Conservation (phyloP, 2,888 invertebrate species). For the Xestia ashworthii region DNA sequence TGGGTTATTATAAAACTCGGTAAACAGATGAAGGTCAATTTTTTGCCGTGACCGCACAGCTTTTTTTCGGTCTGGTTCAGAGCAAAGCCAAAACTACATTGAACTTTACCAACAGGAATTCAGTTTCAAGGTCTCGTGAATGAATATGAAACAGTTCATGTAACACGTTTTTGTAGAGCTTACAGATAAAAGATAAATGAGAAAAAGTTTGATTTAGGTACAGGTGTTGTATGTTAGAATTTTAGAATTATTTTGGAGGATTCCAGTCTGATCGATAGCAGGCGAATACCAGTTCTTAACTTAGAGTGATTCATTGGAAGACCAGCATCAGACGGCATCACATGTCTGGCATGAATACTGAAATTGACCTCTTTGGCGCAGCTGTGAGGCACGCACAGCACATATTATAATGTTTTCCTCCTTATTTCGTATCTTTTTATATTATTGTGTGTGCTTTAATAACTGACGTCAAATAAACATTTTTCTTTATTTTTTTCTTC, state of each 20-base stretch:
- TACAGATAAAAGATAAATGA: not conserved
- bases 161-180: not conserved
- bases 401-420: no score
- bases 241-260: not conserved
- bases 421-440: no score
- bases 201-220: not conserved
- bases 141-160: constrained; percentile 2
- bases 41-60: not conserved
- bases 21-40: not conserved
- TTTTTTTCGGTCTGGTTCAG: not conserved
- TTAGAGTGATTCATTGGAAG: not conserved
- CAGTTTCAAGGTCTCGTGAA: not conserved
- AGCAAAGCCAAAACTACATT: not conserved
- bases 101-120: not conserved
- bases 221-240: not conserved
- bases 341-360: no score
- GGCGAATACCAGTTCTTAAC: not conserved
- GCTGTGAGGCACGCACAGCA: no score
- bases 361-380: no score
- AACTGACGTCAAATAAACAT: no score
- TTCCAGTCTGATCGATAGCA: not conserved
- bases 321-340: no score
- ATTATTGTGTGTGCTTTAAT: no score
- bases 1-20: no score
- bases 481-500: no score